These are phyloP conservation scores for Drosophila aldrichi DNA, from an alignment of 2,888 invertebrate species.

Conservation along the genomic window DNA sequence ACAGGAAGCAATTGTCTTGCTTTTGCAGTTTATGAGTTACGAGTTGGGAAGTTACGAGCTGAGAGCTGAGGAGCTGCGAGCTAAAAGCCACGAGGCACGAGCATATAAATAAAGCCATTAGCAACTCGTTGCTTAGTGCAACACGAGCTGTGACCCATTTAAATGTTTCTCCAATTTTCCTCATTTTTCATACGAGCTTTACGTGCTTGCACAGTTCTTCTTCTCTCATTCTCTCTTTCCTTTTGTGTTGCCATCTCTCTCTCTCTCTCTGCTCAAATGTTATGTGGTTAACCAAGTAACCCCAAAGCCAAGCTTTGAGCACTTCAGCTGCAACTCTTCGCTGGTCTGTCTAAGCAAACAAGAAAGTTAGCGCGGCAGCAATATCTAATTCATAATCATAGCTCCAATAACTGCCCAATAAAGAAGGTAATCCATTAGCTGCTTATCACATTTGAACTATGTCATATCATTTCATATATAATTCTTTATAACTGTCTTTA, in stretches of 20 bases:
- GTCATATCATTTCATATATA: neutral
- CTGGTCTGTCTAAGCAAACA: neutral
- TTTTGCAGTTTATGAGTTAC: constrained; percentile 39
- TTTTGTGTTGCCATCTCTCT: neutral
- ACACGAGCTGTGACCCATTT: constrained; percentile 65
- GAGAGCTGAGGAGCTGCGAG: constrained; percentile 4
- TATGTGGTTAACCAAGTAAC: constrained; percentile 25
- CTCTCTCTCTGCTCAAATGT: constrained; percentile 3
- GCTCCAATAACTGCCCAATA: neutral
- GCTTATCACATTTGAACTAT: neutral
- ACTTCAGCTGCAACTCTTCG: neutral
- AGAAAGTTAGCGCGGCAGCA: neutral
- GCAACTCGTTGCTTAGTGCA: constrained; percentile 45
- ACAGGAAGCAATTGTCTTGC: constrained; percentile 60
- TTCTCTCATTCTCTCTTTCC: neutral
- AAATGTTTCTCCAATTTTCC: constrained; percentile 11
- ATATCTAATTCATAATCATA: no score
- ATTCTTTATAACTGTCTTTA: neutral
- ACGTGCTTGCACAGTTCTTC: constrained; percentile 36
- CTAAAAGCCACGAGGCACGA: constrained; percentile 12
- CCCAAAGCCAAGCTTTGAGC: constrained; percentile 19
- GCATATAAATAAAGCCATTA: constrained; percentile 62
- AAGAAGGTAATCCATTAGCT: neutral
- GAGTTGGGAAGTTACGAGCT: constrained; percentile 32
- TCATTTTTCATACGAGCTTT: constrained; percentile 9